phyloP scores from a whole-genome alignment of 2,113 vertebrate species.

The Gasterosteus aculeatus region DNA sequence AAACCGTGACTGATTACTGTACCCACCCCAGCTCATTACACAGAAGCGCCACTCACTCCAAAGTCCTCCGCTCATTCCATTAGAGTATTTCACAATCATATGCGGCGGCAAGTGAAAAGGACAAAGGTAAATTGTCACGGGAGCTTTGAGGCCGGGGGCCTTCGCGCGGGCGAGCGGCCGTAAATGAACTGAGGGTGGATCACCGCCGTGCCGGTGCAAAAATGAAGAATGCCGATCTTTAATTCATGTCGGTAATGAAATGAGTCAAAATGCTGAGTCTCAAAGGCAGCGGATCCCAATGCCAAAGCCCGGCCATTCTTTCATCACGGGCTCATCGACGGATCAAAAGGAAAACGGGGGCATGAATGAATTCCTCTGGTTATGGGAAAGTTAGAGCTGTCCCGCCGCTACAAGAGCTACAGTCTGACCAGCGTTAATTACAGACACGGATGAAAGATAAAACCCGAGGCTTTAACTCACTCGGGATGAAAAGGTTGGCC shows the following conservation, averaged over 20 bases:
- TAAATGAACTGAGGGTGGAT: slow-evolving; percentile 64
- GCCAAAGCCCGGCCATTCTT: slow-evolving; percentile 56
- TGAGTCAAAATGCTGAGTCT: slow-evolving; percentile 72
- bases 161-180: slow-evolving; percentile 43
- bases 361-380: slow-evolving; percentile 62
- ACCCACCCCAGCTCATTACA: slow-evolving; percentile 55
- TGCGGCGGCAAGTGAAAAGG: slow-evolving; percentile 56
- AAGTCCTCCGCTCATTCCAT: slow-evolving; percentile 35
- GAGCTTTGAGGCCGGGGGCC: slow-evolving; percentile 59
- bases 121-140: slow-evolving; percentile 70
- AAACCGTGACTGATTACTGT: slow-evolving; percentile 45
- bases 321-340: slow-evolving; percentile 50
- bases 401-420: slow-evolving; percentile 26
- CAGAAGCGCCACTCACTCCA: slow-evolving; percentile 34
- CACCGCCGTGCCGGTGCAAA: slow-evolving; percentile 49
- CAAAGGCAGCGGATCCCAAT: slow-evolving; percentile 59
- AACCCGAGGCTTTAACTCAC: not conserved
- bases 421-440: slow-evolving; percentile 41
- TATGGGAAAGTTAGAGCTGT: slow-evolving; percentile 48
- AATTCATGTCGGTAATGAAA: slow-evolving; percentile 78
- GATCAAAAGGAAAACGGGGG: slow-evolving; percentile 59
- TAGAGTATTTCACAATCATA: slow-evolving; percentile 59
- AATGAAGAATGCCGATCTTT: slow-evolving; percentile 64
- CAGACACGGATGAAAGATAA: slow-evolving; percentile 18
- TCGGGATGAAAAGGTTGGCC: slow-evolving; percentile 2